A percentile compares a stretch with the other conserved stretches of the same genome.
Conservation (phyloP, 2,888 invertebrate species). For the Salticus scenicus region DNA sequence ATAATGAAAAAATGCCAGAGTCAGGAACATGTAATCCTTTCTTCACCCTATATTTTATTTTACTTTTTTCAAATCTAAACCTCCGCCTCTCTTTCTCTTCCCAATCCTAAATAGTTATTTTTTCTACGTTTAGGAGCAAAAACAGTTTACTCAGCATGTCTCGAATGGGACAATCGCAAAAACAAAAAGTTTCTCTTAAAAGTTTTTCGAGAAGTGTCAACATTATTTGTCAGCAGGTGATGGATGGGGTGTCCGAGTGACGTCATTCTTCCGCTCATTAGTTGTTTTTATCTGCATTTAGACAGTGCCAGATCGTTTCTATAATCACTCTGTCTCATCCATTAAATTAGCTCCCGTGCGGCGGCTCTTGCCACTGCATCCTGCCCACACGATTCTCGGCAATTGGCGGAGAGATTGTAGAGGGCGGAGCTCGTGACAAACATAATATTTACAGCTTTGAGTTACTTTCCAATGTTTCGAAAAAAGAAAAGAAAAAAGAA, state of each 20-base stretch:
- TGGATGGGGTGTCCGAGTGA: conserved; percentile 23
- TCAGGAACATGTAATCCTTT: too few species aligned
- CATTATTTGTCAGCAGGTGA: conserved; percentile 17
- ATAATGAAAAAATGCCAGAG: too few species aligned
- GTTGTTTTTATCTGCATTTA: conserved; percentile 22
- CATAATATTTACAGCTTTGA: not conserved
- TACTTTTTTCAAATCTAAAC: too few species aligned
- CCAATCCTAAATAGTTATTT: too few species aligned
- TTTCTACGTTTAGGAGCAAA: too few species aligned
- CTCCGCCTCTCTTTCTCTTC: too few species aligned
- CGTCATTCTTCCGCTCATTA: conserved; percentile 65
- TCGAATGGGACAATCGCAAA: too few species aligned
- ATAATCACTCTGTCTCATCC: conserved; percentile 53
- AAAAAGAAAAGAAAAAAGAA: too few species aligned
- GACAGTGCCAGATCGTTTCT: conserved; percentile 45
- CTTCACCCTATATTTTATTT: too few species aligned
- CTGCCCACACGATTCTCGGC: not conserved
- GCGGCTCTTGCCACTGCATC: not conserved
- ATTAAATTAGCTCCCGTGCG: conserved; percentile 17
- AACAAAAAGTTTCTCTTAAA: not conserved
- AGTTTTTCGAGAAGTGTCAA: not conserved
- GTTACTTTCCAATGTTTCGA: too few species aligned
- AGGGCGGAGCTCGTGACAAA: not conserved
- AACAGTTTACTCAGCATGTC: too few species aligned
- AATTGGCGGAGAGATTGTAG: not conserved